Base-by-base conservation (phyloP, 2,888 invertebrate species). In the Arrhopalites spinosus region DNA sequence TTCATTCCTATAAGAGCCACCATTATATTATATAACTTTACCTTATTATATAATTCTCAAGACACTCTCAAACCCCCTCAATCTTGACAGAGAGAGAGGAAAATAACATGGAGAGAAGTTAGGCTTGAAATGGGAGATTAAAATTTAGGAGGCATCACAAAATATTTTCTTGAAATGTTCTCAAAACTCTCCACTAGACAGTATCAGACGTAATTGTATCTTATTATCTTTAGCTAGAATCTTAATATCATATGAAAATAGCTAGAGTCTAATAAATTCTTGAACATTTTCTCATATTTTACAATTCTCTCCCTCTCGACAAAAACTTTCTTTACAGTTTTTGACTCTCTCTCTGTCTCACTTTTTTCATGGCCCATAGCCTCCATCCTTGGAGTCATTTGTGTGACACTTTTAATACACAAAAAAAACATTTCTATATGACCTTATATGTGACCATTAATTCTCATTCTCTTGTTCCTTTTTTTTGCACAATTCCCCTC, bases 111-210 rank as follows among this genome's bases (percentile, higher is more conserved):
- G 43, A 43, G 43, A 27, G 13, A 8, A n/a, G n/a, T 27, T 25
- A 20, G 17, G 30, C 23, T 61, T 25, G 30, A 23, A 45, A 68
- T 47, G 29, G 70, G 56, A 73, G 73, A 73, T 73, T 73, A 73
- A 73, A 63, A 73, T 73, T 73, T 73, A 63, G 64, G 63, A 63
- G 27, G 36, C 63, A 70, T 70, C 56, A 70, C 47, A 70, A 29
- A 70, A 70, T 70, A 53, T 70, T 70, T 13, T 56, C 3, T 30
- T 27, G 15, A 29, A 50, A 20, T 30, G 15, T 68, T 27, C 36
- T 20, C 15, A 36, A 36, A 36, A 3, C 8, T 59, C 59, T 59
- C 25, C 11, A 1, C 53, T n/a, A 17, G n/a, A 1, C 25, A 56
- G 53, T 23, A n/a, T 59, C 59, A 11, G 25, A 11, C 25, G 23